phyloP scores from a whole-genome alignment of 1,140 invertebrate species.

The Camponotus pennsylvanicus region DNA sequence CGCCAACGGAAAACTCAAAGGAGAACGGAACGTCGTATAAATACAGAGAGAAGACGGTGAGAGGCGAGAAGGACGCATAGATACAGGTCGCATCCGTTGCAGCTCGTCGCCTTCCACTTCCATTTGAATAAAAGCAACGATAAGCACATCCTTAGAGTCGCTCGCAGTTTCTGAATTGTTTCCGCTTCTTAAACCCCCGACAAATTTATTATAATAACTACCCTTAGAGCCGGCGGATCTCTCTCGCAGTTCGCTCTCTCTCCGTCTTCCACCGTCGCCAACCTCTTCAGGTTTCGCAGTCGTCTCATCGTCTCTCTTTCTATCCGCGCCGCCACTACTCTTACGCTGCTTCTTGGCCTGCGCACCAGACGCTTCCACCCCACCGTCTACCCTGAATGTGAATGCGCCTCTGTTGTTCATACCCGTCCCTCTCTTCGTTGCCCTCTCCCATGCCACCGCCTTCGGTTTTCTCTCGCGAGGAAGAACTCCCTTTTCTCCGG shows the following conservation, averaged over 20 bases:
- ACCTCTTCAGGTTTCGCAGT: constrained; percentile 47
- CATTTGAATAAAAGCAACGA: constrained; percentile 86
- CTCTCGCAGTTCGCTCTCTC: constrained; percentile 74
- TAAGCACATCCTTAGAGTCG: constrained; percentile 86
- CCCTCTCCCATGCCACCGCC: constrained; percentile 63
- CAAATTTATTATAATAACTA: constrained; percentile 87
- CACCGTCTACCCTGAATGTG: constrained; percentile 47
- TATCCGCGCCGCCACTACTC: constrained; percentile 59
- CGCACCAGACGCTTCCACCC: constrained; percentile 50
- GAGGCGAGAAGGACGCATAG: constrained; percentile 73
- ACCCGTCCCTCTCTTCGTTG: constrained; percentile 51
- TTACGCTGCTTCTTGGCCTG: constrained; percentile 36
- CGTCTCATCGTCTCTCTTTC: constrained; percentile 34
- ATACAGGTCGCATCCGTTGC: constrained; percentile 79
- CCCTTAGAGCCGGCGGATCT: constrained; percentile 81
- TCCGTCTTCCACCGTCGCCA: constrained; percentile 64
- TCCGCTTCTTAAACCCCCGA: constrained; percentile 86
- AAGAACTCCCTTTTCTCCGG: constrained; percentile 64
- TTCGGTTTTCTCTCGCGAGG: constrained; percentile 64
- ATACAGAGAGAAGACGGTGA: constrained; percentile 4
- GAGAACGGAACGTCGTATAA: constrained; percentile 33
- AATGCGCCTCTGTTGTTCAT: constrained; percentile 66
- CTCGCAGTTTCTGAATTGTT: constrained; percentile 85
- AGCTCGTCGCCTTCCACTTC: constrained; percentile 83
- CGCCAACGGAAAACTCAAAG: constrained; percentile 4